Evolutionary conservation across 92 coral and sea anemone species (phyloP).

Genomic region (Nematostella vectensis): DNA sequence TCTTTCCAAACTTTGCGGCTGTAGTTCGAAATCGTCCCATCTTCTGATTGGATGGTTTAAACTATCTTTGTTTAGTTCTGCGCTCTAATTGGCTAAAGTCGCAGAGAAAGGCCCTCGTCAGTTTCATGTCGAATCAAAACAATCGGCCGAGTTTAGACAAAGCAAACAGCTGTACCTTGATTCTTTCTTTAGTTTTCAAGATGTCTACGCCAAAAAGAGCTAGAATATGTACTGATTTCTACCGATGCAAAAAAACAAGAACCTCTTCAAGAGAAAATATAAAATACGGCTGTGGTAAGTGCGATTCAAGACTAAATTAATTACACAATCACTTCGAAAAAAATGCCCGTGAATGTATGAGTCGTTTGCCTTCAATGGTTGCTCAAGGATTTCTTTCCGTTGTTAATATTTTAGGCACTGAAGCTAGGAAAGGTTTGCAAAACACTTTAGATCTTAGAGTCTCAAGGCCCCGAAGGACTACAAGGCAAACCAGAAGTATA

Average conservation of each 20-base stretch:
- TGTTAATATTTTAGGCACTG: too few species aligned
- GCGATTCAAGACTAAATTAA: too few species aligned
- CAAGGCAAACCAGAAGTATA: not conserved
- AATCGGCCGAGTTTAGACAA: constrained; percentile 32
- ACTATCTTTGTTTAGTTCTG: constrained; percentile 9
- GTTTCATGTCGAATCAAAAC: constrained; percentile 61
- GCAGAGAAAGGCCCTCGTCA: constrained; percentile 37
- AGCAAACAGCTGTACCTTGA: constrained; percentile 73
- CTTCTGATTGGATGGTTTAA: constrained; percentile 31
- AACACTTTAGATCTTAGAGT: too few species aligned
- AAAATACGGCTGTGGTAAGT: constrained; percentile 33
- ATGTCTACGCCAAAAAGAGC: constrained; percentile 77
- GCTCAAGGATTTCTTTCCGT: too few species aligned
- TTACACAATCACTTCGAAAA: constrained; percentile 2
- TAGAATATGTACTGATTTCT: constrained; percentile 71
- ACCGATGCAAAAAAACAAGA: constrained; percentile 50
- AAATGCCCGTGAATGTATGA: not conserved
- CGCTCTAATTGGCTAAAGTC: constrained; percentile 27
- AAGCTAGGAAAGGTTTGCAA: too few species aligned
- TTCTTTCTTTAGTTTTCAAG: constrained; percentile 15
- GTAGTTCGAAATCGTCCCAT: too few species aligned
- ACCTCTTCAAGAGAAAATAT: constrained; percentile 16
- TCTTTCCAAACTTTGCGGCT: too few species aligned
- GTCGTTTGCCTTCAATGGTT: too few species aligned
- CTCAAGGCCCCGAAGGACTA: not conserved